Base-by-base conservation (phyloP, 2,113 vertebrate species). In the Micronycteris hirsuta region DNA sequence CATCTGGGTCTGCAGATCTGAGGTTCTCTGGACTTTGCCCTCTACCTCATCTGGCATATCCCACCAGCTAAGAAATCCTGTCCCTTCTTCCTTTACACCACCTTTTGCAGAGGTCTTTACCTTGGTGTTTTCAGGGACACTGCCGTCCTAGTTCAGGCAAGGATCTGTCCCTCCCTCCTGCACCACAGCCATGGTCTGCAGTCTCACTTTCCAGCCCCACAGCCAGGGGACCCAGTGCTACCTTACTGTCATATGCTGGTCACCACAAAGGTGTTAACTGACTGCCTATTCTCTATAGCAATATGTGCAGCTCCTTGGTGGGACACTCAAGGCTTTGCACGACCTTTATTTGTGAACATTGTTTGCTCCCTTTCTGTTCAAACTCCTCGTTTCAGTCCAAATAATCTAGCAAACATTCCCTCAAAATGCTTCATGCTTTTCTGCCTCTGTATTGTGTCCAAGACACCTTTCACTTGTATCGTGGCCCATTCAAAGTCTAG, bases 161-260 rank as follows among this genome's bases (percentile, higher is more conserved):
- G 7, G 7, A 31, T 19, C 16, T 20, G 15, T 74, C 45, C 15
- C 74, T 22, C 36, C 28, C 26, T 82, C 24, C 54, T 33, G 26
- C 14, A 15, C 19, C 4, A 2, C 15, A 74, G 26, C 22, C 22
- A 15, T 2, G 14, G 33, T n/a, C 49, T 49, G 33, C 56, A 28
- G 7, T n/a, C 63, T 83, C 24, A 6, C 13, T 77, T 11, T 61
- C 68, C 47, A 16, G 52, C 11, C 2, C 38, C n/a, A 33, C 28
- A 33, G 36, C 41, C 58, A 7, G 3, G 24, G 58, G 38, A 19
- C 20, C 0, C 0, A 0, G 3, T 13, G 58, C 22, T 54, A 10
- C 0, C 43, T 4, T 17, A 12, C 13, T 70, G 68, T 71, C 76
- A 41, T 45, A 61, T n/a, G 26, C 5, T 17, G 24, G 43, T 63